Base-by-base conservation (phyloP, 2,797 vertebrate genomes). In the Synanceia verrucosa region DNA sequence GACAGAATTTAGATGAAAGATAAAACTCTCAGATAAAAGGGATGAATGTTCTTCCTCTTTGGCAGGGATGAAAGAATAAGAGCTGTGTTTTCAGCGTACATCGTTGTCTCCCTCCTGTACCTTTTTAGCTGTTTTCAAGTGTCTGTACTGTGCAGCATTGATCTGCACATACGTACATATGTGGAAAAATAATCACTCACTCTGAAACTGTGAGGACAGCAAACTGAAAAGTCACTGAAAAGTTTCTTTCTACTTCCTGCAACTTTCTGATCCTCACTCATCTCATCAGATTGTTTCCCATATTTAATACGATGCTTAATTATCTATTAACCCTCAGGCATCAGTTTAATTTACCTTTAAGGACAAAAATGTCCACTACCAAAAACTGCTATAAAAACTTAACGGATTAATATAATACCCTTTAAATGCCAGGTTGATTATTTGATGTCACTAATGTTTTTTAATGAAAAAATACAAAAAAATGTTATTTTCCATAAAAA, bases 1-100 rank as follows among this genome's bases (percentile, higher is more conserved):
- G 79, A 68, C 60, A 64, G 78, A 82, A 76, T 82, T 70, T 36
- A 78, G 84, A 86, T 85, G 76, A 91, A 90, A 87, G 84, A 29
- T 24, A 56, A 74, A 82, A 78, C 53, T 76, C 53, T 48, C 29
- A 53, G 73, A 88, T 86, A 57, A 88, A 91, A 90, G 65, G 8
- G 16, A 61, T 46, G 24, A 71, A 46, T 36, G 36, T 36, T 48
- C 31, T 64, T 63, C n/a, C 39, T 75, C 51, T 61, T 65, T 76
- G 52, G 70, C 26, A 10, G 23, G 55, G 29, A 31, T 33, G 31
- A 74, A 73, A 50, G 50, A 81, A 82, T 75, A 43, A 68, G 71
- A 70, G 46, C 41, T 4, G 13, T 44, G 18, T 53, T 69, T 26
- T 65, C 36, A 21, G 26, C 19, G 0, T 46, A 62, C 53, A 34